These are phyloP conservation scores for Ochropleura leucogaster DNA, from an alignment of 2,888 invertebrate species.

Conservation along the genomic window DNA sequence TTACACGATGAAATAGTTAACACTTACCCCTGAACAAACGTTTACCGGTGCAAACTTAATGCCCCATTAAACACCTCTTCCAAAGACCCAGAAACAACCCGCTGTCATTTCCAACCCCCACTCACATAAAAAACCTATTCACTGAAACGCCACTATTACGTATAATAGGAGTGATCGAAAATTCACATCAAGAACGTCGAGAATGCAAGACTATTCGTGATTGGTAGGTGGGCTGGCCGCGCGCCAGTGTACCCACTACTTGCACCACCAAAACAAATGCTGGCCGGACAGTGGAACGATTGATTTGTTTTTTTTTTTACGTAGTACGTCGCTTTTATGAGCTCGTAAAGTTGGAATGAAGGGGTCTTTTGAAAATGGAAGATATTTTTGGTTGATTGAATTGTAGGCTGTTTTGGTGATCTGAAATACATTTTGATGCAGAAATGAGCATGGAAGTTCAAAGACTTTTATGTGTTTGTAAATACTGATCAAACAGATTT, in stretches of 20 bases:
- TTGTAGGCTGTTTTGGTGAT: conserved; percentile 2
- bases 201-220: conserved; percentile 43
- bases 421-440: no score
- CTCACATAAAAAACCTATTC: conserved; percentile 46
- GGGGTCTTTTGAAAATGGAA: conserved; percentile 28
- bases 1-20: background rate
- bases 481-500: background rate
- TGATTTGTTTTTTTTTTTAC: conserved; percentile 57
- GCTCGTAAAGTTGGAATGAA: conserved; percentile 24
- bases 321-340: conserved; percentile 34
- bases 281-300: conserved; percentile 50
- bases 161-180: conserved; percentile 47
- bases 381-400: conserved; percentile 11
- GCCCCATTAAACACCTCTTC: conserved; percentile 34
- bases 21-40: conserved; percentile 12
- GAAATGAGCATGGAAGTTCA: background rate
- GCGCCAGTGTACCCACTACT: conserved; percentile 44
- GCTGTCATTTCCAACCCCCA: conserved; percentile 13
- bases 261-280: conserved; percentile 51
- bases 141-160: conserved; percentile 25
- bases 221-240: conserved; percentile 49
- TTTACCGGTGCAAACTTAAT: conserved; percentile 8
- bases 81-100: conserved; percentile 1
- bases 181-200: conserved; percentile 29
- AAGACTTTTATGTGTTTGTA: background rate